These are phyloP conservation scores for Micrastur ruficollis DNA, from an alignment of 2,797 vertebrate species.

Conservation along the genomic window DNA sequence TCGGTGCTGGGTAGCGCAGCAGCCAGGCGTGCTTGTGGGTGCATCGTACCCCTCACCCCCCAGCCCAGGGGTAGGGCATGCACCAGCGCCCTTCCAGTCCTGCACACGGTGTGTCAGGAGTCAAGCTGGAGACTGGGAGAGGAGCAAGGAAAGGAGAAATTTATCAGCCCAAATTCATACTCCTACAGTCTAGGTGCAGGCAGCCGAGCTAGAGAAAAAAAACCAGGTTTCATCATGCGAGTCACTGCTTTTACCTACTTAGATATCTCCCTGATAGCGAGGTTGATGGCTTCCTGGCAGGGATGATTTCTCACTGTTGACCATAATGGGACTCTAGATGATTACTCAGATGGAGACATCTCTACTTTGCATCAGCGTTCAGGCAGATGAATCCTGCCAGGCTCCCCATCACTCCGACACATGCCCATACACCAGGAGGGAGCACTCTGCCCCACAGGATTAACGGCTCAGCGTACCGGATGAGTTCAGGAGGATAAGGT, in stretches of 20 bases:
- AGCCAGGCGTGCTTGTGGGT: background rate
- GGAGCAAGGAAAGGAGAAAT: background rate
- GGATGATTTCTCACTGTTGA: background rate
- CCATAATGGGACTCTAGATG: background rate
- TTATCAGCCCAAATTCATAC: background rate
- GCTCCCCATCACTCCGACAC: background rate
- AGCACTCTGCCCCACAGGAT: background rate
- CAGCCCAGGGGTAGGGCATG: background rate
- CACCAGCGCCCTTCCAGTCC: background rate
- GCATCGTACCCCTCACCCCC: accelerated
- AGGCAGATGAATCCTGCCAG: background rate
- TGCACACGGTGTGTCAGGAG: accelerated
- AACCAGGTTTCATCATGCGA: background rate
- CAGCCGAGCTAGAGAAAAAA: background rate
- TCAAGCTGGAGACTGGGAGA: background rate
- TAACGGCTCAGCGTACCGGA: background rate
- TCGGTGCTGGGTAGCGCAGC: background rate
- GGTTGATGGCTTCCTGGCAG: background rate
- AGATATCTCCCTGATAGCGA: background rate
- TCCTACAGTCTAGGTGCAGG: background rate
- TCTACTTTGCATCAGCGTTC: background rate
- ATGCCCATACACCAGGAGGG: accelerated
- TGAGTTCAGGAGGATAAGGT: background rate
- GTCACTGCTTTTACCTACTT: background rate
- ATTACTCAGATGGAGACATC: background rate